Evolutionary conservation across 2,888 invertebrate genomes (phyloP), one percentile per base, ranked within the genome.

Genomic region (Agriopis aurantiaria): DNA sequence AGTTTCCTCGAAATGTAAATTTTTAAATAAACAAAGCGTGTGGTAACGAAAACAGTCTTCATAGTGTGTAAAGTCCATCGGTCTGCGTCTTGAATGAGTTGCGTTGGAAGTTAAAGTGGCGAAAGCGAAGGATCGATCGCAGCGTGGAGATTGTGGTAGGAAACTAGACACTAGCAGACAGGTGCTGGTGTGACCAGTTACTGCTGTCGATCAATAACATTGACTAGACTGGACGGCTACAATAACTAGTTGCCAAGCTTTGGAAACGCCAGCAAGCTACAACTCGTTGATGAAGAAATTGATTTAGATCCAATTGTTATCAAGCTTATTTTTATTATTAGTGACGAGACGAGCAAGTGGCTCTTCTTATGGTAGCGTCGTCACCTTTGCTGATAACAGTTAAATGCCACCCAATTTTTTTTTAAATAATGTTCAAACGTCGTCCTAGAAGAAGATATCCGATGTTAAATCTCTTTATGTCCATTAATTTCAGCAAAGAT

Each of bases 61-160:
- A 48, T 43, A 43, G 55, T 63, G 62, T 62, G 56, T 55, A 61
- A 68, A 63, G 63, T 58, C 14, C 68, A 64, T 64, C 59, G 68
- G 23, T 55, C 64, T 60, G 49, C 52, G 64, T 63, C 63, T 57
- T 9, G 49, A 14, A 59, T 14, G 55, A 60, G 55, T 56, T 43
- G 33, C 46, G 49, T 23, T 17, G 23, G 33, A 23, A 52, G 40
- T 11, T 41, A 55, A 8, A 56, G 46, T 64, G 40, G 63, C 53
- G 59, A 69, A 60, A 69, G 64, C 51, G 14, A 17, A 17, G 14
- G 46, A 63, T 48, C 53, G 46, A 46, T 53, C 33, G 12, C n/a
- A 8, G 23, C 23, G 14, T 45, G 17, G n/a, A 48, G 53, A 56
- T 49, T 45, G 51, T 45, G 57, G 60, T 55, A 56, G 43, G 56